These are phyloP conservation scores for Microtus oregoni DNA, from an alignment of 2,113 vertebrate species.

Conservation along the genomic window DNA sequence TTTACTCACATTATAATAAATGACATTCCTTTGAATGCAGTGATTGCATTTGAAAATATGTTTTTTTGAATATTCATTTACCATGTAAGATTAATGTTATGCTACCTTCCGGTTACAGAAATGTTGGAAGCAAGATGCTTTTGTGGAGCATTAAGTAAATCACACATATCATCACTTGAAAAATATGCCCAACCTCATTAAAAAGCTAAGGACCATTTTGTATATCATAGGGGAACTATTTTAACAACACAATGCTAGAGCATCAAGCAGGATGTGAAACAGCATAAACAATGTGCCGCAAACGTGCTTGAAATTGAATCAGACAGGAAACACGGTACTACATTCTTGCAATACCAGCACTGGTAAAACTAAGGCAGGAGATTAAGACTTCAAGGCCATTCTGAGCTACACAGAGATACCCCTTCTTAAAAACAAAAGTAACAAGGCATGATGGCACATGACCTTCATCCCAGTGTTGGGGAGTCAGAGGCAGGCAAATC, in stretches of 20 bases:
- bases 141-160: neutral
- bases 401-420: too few relatives aligned
- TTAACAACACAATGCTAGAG: neutral
- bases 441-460: neutral
- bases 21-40: neutral
- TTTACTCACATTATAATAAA: slow-evolving; percentile 5
- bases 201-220: neutral
- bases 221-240: neutral
- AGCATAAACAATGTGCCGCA: neutral
- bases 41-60: neutral
- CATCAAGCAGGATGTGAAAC: neutral
- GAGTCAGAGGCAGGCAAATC: neutral
- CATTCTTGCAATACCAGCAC: neutral
- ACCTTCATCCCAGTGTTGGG: neutral
- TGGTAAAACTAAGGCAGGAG: too few relatives aligned
- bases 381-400: neutral
- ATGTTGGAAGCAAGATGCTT: neutral
- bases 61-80: neutral
- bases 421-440: neutral
- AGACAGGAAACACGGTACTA: neutral
- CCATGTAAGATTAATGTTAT: neutral
- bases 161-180: neutral
- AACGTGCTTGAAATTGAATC: neutral
- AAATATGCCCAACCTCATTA: neutral
- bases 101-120: neutral